Conservation (phyloP, 2,888 invertebrate species). For the Agrotis clavis region DNA sequence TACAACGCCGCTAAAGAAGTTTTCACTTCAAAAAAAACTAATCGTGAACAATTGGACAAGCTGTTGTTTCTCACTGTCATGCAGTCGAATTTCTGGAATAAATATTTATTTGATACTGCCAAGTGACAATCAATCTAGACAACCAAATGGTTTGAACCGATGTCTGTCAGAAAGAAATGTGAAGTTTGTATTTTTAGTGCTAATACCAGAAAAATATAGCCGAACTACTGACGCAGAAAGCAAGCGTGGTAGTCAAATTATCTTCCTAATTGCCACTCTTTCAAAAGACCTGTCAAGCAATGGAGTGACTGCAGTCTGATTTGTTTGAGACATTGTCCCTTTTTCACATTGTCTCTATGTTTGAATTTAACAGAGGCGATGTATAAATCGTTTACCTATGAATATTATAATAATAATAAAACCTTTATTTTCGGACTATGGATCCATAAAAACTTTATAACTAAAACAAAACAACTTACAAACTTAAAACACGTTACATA, state of each 20-base stretch:
- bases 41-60: conserved; percentile 1
- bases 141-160: conserved; percentile 28
- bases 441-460: too few species aligned
- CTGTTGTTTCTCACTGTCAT: conserved; percentile 19
- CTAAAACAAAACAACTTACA: too few species aligned
- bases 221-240: not conserved
- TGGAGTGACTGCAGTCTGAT: not conserved
- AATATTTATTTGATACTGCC: conserved; percentile 33
- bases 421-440: too few species aligned
- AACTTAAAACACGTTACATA: too few species aligned
- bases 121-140: conserved; percentile 35
- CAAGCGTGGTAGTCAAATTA: not conserved
- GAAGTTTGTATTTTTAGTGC: conserved; percentile 21
- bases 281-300: too few species aligned
- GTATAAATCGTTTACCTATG: not conserved
- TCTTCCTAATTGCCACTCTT: not conserved
- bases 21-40: not conserved
- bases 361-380: not conserved
- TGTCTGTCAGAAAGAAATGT: conserved; percentile 27
- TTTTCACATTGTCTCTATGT: not conserved
- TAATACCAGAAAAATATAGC: not conserved
- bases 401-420: too few species aligned
- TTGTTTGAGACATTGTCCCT: not conserved
- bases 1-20: too few species aligned
- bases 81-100: conserved; percentile 18